Evolutionary conservation across 2,797 vertebrate genomes (phyloP).

Genomic region (Potorous gilbertii): DNA sequence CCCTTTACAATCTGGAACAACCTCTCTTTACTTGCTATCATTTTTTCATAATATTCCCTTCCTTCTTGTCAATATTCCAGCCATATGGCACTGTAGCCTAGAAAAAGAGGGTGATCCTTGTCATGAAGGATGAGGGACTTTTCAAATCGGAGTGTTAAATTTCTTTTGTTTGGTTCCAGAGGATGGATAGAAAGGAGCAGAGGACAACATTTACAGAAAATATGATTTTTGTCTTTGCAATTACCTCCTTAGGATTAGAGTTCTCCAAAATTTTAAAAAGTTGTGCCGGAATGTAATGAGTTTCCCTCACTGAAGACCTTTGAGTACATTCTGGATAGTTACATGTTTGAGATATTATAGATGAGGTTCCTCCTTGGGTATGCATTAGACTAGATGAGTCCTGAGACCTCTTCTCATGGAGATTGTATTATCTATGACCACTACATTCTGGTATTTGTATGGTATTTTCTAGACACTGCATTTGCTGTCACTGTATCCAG

Average conservation of each 20-base stretch:
- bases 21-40: background rate
- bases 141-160: background rate
- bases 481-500: background rate
- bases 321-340: background rate
- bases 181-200: background rate
- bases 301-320: background rate
- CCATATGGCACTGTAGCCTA: background rate
- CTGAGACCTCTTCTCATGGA: background rate
- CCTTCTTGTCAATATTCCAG: background rate
- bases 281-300: background rate
- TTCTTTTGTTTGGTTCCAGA: background rate
- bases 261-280: background rate
- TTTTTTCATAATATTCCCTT: background rate
- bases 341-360: background rate
- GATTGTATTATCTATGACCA: background rate
- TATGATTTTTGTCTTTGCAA: background rate
- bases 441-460: background rate
- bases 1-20: background rate
- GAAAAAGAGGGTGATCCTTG: background rate
- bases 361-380: background rate
- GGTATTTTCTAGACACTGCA: background rate
- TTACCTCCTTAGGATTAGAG: background rate
- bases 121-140: background rate
- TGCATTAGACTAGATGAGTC: background rate
- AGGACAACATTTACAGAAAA: background rate